Evolutionary conservation across 1,140 invertebrate species (phyloP), one percentile per base, ranked within the genome.

Genomic region (Drosophila micromelanica): DNA sequence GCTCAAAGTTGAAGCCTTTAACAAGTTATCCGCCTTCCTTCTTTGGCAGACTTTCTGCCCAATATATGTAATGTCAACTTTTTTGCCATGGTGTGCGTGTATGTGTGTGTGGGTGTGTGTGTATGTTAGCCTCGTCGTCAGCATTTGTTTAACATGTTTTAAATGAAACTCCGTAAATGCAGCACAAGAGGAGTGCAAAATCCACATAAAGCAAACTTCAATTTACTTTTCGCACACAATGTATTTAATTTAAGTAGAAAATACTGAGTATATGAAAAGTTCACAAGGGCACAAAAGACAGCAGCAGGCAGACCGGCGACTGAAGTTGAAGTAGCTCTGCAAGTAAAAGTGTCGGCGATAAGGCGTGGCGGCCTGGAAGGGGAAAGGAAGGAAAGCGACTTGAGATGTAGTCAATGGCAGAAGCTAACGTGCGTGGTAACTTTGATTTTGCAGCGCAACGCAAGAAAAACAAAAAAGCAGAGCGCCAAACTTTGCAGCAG

Each of bases 191-290:
- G 20, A 73, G 56, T 57, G 52, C 62, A 87, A 80, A 70, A 65
- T 78, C 46, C 78, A 73, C 78, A 87, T 87, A 87, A 86, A 86
- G 78, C 75, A 78, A 86, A 86, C 82, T 87, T 87, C 82, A 78
- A 87, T 86, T 86, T 86, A 87, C 84, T 86, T 87, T 87, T 76
- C 67, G 70, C 82, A 87, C 75, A 86, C 82, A 86, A 78, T 86
- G 82, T 86, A 82, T 86, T 86, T 87, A 87, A 86, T 86, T 86
- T 87, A 86, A 87, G 82, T 86, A 87, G 78, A 87, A 87, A 76
- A 87, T 86, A 54, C 70, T 64, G 70, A 70, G 64, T 69, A 60
- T 75, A 75, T 63, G 63, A 59, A 71, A 60, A 79, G 69, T 57
- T 64, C 52, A 35, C 68, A 71, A 67, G 69, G 62, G 62, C 62